Conservation (phyloP, 92 coral and sea anemone genomes). For the Micromussa lordhowensis region DNA sequence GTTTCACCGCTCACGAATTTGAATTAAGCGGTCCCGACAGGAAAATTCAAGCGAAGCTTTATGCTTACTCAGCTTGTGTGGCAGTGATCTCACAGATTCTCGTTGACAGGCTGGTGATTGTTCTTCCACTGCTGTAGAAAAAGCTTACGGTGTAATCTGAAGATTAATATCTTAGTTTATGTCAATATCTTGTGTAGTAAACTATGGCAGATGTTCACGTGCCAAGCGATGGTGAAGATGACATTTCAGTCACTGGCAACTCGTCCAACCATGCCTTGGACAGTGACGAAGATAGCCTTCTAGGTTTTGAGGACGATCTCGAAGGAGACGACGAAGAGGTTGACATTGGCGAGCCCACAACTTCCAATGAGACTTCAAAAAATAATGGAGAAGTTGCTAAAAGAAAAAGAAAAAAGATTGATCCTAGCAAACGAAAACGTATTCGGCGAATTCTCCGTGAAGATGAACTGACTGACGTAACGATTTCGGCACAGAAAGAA, state of each 20-base stretch:
- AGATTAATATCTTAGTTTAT: neutral
- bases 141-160: neutral
- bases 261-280: conserved; percentile 9
- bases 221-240: conserved; percentile 55
- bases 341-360: neutral
- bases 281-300: conserved; percentile 42
- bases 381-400: conserved; percentile 37
- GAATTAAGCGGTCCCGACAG: neutral
- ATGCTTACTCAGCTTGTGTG: neutral
- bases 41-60: conserved; percentile 22
- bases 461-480: conserved; percentile 80
- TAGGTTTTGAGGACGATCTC: conserved; percentile 41
- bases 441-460: conserved; percentile 85
- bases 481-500: conserved; percentile 89
- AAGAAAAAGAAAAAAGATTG: conserved; percentile 69
- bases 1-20: neutral
- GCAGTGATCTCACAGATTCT: neutral
- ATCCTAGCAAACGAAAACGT: conserved; percentile 80
- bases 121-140: neutral
- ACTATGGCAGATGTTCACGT: conserved; percentile 38
- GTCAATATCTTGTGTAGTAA: neutral
- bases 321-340: conserved; percentile 52
- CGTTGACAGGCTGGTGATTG: neutral
- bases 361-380: conserved; percentile 22
- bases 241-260: conserved; percentile 16